Evolutionary conservation across 2,797 vertebrate genomes (phyloP), one percentile per base, ranked within the genome.

Genomic region (Enoplosus armatus): DNA sequence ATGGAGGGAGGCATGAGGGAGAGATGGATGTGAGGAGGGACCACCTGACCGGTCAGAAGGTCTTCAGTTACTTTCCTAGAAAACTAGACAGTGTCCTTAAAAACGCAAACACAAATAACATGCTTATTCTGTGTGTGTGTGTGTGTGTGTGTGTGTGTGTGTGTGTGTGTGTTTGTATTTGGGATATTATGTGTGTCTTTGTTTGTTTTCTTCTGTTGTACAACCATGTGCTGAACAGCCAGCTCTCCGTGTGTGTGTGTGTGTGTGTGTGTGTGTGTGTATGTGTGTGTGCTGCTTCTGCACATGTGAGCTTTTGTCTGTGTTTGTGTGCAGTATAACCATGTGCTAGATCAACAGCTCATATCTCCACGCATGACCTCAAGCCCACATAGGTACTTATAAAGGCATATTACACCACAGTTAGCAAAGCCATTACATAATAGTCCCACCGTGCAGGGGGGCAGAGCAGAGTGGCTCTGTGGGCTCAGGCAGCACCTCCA

Each of bases 361-460:
- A 73, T 51, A 77, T 75, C 73, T 73, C 29, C 51, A 29, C 7
- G 2, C 69, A 66, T 70, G 69, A 80, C 71, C 62, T 76, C 33
- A 61, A 72, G 77, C 77, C 72, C 58, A 77, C 79, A 35, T 16
- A 33, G 31, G 51, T 80, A 67, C 73, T 64, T 76, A 72, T 69
- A 75, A 78, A 60, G 63, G 55, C 69, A 79, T 55, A 58, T 73
- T 80, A 61, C 65, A 72, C 61, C 76, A 79, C 64, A 71, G 69
- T 39, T 43, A 72, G 68, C 4, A 16, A 9, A 60, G 41, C 41
- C 29, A 29, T 91, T 89, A 75, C 51, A 53, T 88, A 91, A 90
- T 27, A 77, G 29, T 39, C 48, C 26, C 20, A 71, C 35, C n/a
- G 27, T 68, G 33, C 6, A 39, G 54, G 33, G 5, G 56, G n/a